Conservation (phyloP, 2,888 invertebrate genomes). For the Caradrina kadenii region DNA sequence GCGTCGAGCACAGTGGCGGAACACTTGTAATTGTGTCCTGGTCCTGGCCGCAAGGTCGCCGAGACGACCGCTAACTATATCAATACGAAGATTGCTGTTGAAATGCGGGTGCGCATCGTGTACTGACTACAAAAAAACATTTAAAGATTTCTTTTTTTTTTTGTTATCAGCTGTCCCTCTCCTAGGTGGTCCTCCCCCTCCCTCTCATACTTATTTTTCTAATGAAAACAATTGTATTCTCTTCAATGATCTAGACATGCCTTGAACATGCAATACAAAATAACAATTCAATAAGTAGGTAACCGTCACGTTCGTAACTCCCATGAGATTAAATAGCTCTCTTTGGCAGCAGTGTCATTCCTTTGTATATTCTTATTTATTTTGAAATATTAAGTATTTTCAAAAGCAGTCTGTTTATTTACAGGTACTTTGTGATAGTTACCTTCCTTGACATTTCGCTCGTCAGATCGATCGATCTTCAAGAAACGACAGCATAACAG, state of each 20-base stretch:
- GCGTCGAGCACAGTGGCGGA: slow-evolving; percentile 68
- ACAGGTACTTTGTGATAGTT: not conserved
- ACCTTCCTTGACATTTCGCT: not conserved
- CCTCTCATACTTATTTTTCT: too few relatives aligned
- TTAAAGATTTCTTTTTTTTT: too few relatives aligned
- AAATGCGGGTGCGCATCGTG: slow-evolving; percentile 76
- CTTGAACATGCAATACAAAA: not conserved
- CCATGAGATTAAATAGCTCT: not conserved
- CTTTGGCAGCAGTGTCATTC: not conserved
- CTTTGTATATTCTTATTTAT: not conserved
- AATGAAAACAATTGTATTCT: not conserved
- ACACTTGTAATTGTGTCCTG: slow-evolving; percentile 81
- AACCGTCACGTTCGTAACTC: not conserved
- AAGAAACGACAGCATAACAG: not conserved
- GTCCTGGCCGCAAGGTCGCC: slow-evolving; percentile 81
- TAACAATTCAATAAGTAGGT: not conserved
- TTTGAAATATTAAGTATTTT: not conserved
- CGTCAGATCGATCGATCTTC: not conserved
- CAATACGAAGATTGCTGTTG: slow-evolving; percentile 85
- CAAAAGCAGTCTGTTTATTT: not conserved
- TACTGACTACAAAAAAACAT: slow-evolving; percentile 67
- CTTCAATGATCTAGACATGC: not conserved
- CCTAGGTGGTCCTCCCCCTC: too few relatives aligned
- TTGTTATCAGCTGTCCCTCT: too few relatives aligned
- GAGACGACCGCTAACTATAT: slow-evolving; percentile 77